Conservation (phyloP, 2,888 invertebrate species). For the Sarcophaga carnaria region DNA sequence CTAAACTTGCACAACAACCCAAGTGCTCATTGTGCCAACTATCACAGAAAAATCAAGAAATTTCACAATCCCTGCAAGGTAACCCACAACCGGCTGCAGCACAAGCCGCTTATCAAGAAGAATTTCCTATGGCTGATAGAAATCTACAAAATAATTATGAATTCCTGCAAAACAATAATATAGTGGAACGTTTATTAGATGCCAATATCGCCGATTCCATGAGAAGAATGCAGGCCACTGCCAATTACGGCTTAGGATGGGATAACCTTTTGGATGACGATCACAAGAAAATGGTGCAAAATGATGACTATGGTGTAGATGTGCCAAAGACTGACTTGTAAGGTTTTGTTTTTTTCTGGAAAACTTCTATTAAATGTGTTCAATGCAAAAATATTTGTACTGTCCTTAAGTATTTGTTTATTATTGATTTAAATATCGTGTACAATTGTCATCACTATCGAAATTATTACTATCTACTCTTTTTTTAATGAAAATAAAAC, state of each 20-base stretch:
- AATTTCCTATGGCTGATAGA: conserved; percentile 10
- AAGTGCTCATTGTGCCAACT: conserved; percentile 80
- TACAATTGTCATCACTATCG: too few relatives aligned
- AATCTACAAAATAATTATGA: conserved; percentile 16
- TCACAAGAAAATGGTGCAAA: conserved; percentile 75
- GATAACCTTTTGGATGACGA: conserved; percentile 76
- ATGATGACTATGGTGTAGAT: conserved; percentile 55
- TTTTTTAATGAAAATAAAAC: too few relatives aligned
- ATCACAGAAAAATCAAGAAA: conserved; percentile 76
- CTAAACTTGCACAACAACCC: conserved; percentile 74
- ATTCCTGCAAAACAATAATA: conserved; percentile 67
- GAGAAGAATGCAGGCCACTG: conserved; percentile 73
- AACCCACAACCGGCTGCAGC: conserved; percentile 23
- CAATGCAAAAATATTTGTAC: too few relatives aligned
- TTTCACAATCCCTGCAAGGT: conserved; percentile 72
- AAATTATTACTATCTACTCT: too few relatives aligned
- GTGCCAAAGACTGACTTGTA: conserved; percentile 42
- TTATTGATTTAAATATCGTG: background rate
- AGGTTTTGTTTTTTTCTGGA: background rate
- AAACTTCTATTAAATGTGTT: background rate
- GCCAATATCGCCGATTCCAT: conserved; percentile 78
- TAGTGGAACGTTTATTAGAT: conserved; percentile 79
- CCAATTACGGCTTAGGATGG: conserved; percentile 70
- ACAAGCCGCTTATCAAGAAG: background rate
- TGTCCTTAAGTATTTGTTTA: background rate